Evolutionary conservation across 2,113 vertebrate species (phyloP), one percentile per base, ranked within the genome.

Genomic region (Corythornis cristatus): DNA sequence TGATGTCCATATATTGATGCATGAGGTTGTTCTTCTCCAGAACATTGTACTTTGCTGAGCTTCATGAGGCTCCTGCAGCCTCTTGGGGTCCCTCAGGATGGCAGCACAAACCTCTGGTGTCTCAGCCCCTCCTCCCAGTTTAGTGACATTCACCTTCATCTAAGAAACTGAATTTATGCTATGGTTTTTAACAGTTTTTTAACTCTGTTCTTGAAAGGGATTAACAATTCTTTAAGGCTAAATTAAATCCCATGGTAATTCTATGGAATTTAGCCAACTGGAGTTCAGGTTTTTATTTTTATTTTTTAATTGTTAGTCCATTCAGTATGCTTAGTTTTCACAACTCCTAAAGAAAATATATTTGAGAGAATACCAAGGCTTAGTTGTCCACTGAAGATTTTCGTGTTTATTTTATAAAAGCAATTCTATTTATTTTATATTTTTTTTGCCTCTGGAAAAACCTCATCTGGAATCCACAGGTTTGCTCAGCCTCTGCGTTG

Each of bases 401-500:
- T 80, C n/a, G 62, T 37, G 21, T 74, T 86, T 84, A 26, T 81
- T 86, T 94, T 73, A 70, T 82, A 28, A 82, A 75, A 67, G 2
- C 4, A 48, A n/a, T 81, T 75, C 0, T 60, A 23, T 54, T 83
- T 37, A 37, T 37, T 37, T 37, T 10, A 37, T 37, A 4, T 37
- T 11, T 77, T 46, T 23, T 84, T 72, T 57, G 6, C 7, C 15
- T 4, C 3, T 19, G 71, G 54, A 56, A 92, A 57, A 64, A 48
- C 66, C 42, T 61, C 46, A 75, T 68, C 22, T 87, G 64, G 33
- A 31, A 72, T n/a, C 60, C 60, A 68, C 50, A 96, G 23, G 4
- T 92, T 71, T 94, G 18, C 62, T 94, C 89, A 35, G 58, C 21
- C 80, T 91, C 68, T 71, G 19, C 82, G 46, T 88, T 91, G 89